phyloP scores from a whole-genome alignment of 2,797 vertebrate species.

The Syngnathus rostellatus region DNA sequence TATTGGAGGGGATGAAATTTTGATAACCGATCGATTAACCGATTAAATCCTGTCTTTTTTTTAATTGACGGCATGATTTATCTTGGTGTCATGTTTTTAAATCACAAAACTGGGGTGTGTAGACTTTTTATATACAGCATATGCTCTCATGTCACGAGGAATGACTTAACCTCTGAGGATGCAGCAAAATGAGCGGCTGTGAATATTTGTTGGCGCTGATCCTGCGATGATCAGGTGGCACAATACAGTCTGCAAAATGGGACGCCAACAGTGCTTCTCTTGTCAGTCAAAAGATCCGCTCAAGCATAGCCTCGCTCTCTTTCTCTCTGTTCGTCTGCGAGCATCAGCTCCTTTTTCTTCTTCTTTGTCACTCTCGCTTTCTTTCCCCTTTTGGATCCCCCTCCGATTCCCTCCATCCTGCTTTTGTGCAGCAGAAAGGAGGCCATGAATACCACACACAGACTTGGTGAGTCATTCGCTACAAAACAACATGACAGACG shows the following conservation, averaged over 20 bases:
- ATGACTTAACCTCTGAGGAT: not conserved
- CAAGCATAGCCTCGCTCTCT: slow-evolving; percentile 61
- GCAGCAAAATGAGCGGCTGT: not conserved
- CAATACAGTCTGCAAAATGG: slow-evolving; percentile 57
- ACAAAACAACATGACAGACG: slow-evolving; percentile 43
- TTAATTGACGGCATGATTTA: too few species aligned
- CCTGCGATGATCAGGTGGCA: slow-evolving; percentile 53
- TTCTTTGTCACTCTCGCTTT: slow-evolving; percentile 20
- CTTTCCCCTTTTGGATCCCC: slow-evolving; percentile 25
- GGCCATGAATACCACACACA: slow-evolving; percentile 71
- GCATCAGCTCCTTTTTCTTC: slow-evolving; percentile 39
- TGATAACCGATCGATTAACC: too few species aligned
- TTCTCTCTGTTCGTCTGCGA: slow-evolving; percentile 29
- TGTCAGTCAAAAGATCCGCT: slow-evolving; percentile 66
- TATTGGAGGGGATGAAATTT: too few species aligned
- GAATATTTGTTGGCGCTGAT: slow-evolving; percentile 23
- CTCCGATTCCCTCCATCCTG: slow-evolving; percentile 33
- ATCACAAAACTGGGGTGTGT: too few species aligned
- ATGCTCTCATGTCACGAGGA: not conserved
- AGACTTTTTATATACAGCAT: not conserved
- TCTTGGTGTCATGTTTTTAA: too few species aligned
- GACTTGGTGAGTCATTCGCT: slow-evolving; percentile 49
- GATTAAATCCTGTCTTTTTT: too few species aligned
- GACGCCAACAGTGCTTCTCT: slow-evolving; percentile 47
- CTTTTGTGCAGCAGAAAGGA: slow-evolving; percentile 42